These are phyloP conservation scores for Esox lucius DNA, from an alignment of 2,797 vertebrate genomes.

Conservation along the genomic window DNA sequence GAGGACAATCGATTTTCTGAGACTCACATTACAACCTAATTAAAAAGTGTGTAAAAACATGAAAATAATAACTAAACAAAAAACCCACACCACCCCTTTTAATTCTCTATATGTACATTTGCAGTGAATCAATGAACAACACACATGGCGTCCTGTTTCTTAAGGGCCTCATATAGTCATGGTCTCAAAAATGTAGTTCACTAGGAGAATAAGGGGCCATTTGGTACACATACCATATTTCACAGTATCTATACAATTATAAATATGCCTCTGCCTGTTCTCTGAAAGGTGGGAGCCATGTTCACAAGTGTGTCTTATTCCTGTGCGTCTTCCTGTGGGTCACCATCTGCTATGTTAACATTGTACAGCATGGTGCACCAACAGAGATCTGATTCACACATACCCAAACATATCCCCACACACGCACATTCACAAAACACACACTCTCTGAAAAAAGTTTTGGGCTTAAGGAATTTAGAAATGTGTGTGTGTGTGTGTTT, in stretches of 20 bases:
- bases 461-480: background rate
- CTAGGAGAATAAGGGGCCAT: too few relatives aligned
- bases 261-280: background rate
- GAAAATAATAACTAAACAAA: background rate
- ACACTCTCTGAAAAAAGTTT: too few relatives aligned
- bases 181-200: too few relatives aligned
- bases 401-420: background rate
- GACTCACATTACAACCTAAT: background rate
- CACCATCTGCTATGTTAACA: background rate
- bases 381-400: background rate
- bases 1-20: slow-evolving; percentile 70
- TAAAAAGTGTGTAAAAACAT: background rate
- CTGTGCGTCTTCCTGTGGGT: too few relatives aligned
- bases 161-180: background rate
- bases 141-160: background rate
- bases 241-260: background rate
- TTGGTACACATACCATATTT: background rate
- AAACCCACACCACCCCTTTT: background rate
- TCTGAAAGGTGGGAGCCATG: background rate
- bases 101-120: background rate
- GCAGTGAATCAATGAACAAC: background rate
- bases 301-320: too few relatives aligned
- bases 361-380: background rate
- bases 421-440: background rate
- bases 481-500: slow-evolving; percentile 4